Conservation (phyloP, 2,888 invertebrate species). For the Pyrgus malvae region DNA sequence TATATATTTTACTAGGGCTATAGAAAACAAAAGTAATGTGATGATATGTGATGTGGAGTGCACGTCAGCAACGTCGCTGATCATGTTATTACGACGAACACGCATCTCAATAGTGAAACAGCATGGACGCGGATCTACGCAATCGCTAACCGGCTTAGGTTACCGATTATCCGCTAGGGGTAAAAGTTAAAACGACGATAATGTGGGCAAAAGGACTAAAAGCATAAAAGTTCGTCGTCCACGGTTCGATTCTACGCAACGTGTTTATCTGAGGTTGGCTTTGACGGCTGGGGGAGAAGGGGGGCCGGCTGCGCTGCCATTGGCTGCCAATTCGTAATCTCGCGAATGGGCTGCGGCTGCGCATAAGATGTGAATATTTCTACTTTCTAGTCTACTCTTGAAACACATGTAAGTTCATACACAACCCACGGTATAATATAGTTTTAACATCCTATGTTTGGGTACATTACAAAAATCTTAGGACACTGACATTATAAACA, state of each 20-base stretch:
- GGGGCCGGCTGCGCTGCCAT: slow-evolving; percentile 38
- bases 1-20: too few relatives aligned
- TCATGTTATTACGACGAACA: too few relatives aligned
- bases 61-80: too few relatives aligned
- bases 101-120: too few relatives aligned
- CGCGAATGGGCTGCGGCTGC: slow-evolving; percentile 54
- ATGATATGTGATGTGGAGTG: too few relatives aligned
- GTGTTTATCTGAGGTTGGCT: slow-evolving; percentile 52
- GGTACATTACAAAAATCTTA: too few relatives aligned
- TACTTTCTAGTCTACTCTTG: neutral
- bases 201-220: neutral
- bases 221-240: slow-evolving; percentile 36
- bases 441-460: too few relatives aligned
- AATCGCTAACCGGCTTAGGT: too few relatives aligned
- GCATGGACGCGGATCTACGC: too few relatives aligned
- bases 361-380: slow-evolving; percentile 47
- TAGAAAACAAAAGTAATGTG: too few relatives aligned
- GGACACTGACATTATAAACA: too few relatives aligned
- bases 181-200: neutral
- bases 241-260: slow-evolving; percentile 39
- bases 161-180: neutral
- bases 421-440: neutral
- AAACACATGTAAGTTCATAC: neutral
- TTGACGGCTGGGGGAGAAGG: slow-evolving; percentile 49
- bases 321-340: slow-evolving; percentile 51